Conservation (phyloP, 1,140 invertebrate genomes). For the Liolophura sinensis region DNA sequence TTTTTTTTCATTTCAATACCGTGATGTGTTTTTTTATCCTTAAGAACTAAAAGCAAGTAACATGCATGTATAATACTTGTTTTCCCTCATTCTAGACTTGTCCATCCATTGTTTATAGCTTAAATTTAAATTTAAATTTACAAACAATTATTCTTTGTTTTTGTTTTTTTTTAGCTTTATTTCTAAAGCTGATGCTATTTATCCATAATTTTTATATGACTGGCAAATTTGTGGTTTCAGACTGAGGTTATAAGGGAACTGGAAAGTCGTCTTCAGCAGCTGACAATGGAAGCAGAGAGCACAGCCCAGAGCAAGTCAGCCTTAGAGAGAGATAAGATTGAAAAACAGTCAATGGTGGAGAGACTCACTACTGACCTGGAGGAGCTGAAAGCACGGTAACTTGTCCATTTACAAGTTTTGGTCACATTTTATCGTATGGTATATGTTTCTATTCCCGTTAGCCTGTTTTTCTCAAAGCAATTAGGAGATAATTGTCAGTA, state of each 20-base stretch:
- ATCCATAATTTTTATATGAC: not conserved
- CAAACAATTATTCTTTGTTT: no score
- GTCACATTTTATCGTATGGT: no score
- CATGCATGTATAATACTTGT: not conserved
- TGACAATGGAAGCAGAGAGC: conserved; percentile 53
- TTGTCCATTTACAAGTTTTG: not conserved
- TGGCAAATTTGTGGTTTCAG: conserved; percentile 19
- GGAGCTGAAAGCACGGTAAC: conserved; percentile 31
- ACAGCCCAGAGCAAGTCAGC: conserved; percentile 33
- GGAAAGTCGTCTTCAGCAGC: conserved; percentile 49
- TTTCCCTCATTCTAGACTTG: no score
- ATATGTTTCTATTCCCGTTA: no score
- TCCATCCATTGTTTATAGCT: no score
- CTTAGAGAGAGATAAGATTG: conserved; percentile 48
- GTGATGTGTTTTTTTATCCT: not conserved
- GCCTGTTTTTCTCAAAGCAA: no score
- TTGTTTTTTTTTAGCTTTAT: no score
- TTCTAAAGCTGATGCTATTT: conserved; percentile 12
- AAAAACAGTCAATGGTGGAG: conserved; percentile 36
- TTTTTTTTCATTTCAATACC: no score
- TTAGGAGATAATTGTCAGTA: no score
- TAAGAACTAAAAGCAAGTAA: not conserved
- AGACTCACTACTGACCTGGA: conserved; percentile 33
- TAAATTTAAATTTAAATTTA: no score
- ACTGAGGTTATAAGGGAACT: conserved; percentile 52